These are phyloP conservation scores for Lepus oiostolus DNA, from an alignment of 2,797 vertebrate genomes.

Conservation along the genomic window DNA sequence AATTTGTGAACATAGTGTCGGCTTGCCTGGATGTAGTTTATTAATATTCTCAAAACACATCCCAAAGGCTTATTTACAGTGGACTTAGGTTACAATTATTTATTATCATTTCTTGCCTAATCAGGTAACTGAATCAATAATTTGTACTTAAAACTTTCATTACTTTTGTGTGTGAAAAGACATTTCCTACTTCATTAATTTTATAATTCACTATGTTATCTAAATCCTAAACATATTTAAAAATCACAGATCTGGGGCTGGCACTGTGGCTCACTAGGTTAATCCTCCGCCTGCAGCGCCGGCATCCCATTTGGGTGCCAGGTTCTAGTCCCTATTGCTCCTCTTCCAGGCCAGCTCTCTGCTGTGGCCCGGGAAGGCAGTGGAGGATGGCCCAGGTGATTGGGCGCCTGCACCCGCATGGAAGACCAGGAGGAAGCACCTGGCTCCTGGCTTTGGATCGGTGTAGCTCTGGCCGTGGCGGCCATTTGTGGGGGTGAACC, in stretches of 20 bases:
- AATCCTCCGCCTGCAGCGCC: too few relatives aligned
- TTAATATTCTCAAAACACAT: slow-evolving; percentile 35
- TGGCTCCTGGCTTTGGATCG: too few relatives aligned
- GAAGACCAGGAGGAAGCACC: too few relatives aligned
- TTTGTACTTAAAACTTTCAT: background rate
- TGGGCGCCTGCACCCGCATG: too few relatives aligned
- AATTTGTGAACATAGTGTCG: background rate
- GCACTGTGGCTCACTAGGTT: too few relatives aligned
- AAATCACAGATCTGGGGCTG: background rate
- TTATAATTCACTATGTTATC: background rate
- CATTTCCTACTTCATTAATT: background rate
- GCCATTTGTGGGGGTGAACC: too few relatives aligned
- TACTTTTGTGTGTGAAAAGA: background rate
- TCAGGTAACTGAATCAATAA: background rate
- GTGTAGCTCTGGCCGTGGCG: too few relatives aligned
- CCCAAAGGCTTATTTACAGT: slow-evolving; percentile 28
- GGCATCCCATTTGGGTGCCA: too few relatives aligned
- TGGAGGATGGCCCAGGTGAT: too few relatives aligned
- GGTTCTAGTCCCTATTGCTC: too few relatives aligned
- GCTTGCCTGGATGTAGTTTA: slow-evolving; percentile 17
- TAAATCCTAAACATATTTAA: background rate
- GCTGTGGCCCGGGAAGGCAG: too few relatives aligned
- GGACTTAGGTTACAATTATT: background rate
- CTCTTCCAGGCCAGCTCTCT: too few relatives aligned
- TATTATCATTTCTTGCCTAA: background rate